Evolutionary conservation across 2,797 vertebrate species (phyloP).

Genomic region (Poeciliopsis paucimaculata): DNA sequence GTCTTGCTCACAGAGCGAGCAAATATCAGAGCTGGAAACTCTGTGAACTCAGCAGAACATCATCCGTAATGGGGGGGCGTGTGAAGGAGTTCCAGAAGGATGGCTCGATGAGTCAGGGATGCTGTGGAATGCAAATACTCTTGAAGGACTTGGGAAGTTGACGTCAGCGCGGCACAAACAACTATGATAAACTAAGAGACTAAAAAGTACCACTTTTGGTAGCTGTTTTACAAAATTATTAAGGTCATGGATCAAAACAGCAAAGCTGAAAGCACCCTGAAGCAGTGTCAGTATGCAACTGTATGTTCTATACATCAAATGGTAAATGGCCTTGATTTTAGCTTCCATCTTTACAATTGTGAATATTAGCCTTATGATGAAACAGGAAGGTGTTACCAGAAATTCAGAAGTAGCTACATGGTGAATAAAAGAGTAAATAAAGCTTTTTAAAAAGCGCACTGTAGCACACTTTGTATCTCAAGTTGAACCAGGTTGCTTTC

Average conservation of each 20-base stretch:
- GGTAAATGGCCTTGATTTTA: neutral
- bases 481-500: neutral
- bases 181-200: conserved; percentile 12
- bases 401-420: neutral
- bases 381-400: neutral
- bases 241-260: conserved; percentile 14
- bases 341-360: neutral
- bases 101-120: conserved; percentile 13
- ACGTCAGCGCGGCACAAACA: conserved; percentile 12
- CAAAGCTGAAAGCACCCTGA: neutral
- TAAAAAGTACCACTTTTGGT: neutral
- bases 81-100: conserved; percentile 11
- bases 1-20: neutral
- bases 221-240: conserved; percentile 22
- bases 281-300: neutral
- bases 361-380: neutral
- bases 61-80: conserved; percentile 23
- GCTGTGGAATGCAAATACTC: conserved; percentile 42
- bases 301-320: neutral
- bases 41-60: conserved; percentile 33
- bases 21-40: conserved; percentile 5
- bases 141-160: conserved; percentile 2
- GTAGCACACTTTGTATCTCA: neutral
- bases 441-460: no score
- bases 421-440: neutral